Evolutionary conservation across 1,140 invertebrate species (phyloP).

Genomic region (Arctopsyche grandis): DNA sequence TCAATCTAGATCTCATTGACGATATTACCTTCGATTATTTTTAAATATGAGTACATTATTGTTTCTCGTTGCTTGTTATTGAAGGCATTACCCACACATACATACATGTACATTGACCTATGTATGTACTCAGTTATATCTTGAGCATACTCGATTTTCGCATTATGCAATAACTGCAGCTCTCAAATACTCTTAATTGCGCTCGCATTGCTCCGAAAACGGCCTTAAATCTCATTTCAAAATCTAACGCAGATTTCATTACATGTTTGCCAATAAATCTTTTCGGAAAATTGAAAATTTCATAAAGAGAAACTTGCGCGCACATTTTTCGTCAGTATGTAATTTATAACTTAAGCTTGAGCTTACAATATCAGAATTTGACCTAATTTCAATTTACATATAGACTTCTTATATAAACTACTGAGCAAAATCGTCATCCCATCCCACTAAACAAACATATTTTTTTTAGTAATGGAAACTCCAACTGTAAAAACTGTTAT

Average conservation of each 20-base stretch:
- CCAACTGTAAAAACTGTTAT: no score
- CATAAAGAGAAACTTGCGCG: no score
- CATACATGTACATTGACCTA: neutral
- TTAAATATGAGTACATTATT: neutral
- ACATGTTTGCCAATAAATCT: no score
- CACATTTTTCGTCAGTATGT: no score
- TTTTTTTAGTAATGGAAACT: no score
- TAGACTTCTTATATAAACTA: no score
- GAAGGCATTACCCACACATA: neutral
- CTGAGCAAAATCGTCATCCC: no score
- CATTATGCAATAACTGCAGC: neutral
- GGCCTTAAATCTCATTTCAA: slow-evolving; percentile 1
- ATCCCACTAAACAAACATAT: no score
- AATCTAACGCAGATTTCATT: neutral
- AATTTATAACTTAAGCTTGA: no score
- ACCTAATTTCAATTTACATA: no score
- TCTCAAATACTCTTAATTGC: slow-evolving; percentile 13
- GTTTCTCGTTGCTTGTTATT: neutral
- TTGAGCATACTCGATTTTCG: neutral
- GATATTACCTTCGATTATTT: neutral
- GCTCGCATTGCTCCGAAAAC: neutral
- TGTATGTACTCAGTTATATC: neutral
- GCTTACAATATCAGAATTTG: no score
- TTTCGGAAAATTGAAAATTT: no score
- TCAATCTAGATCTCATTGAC: neutral